Evolutionary conservation across 35 echinoderm and acorn worm species (phyloP).

Genomic region (Heliocidaris tuberculata): DNA sequence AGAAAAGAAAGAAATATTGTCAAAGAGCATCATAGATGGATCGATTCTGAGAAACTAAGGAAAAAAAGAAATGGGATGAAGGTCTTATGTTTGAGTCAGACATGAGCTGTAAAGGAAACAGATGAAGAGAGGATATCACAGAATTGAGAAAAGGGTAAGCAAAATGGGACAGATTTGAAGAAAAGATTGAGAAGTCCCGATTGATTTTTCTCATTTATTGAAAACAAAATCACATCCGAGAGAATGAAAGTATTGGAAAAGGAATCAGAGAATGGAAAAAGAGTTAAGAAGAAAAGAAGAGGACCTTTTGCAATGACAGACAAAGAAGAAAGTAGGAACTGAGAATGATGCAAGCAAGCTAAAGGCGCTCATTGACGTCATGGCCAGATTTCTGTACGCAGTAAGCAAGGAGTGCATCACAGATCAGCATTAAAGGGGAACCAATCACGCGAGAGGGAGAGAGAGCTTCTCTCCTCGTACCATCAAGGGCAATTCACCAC

Average conservation of each 20-base stretch:
- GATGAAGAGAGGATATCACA: background rate
- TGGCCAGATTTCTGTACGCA: background rate
- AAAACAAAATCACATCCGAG: background rate
- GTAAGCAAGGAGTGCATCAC: background rate
- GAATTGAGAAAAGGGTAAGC: background rate
- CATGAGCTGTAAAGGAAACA: background rate
- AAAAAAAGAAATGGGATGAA: too few species aligned
- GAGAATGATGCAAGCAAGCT: slow-evolving; percentile 22
- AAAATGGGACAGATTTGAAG: background rate
- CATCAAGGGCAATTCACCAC: slow-evolving; percentile 9
- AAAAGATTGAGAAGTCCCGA: background rate
- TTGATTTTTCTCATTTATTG: background rate
- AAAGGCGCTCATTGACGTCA: slow-evolving; percentile 38
- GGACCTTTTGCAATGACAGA: slow-evolving; percentile 19
- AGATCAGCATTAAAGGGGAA: background rate
- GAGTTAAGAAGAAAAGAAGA: slow-evolving; percentile 11
- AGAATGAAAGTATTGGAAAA: slow-evolving; percentile 6
- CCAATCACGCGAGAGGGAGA: slow-evolving; percentile 19
- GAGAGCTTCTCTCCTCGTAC: background rate
- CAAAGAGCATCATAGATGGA: background rate
- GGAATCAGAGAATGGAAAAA: background rate
- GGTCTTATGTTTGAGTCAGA: background rate
- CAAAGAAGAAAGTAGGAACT: background rate
- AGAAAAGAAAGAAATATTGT: background rate
- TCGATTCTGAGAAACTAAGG: too few species aligned